Base-by-base conservation (phyloP, 2,888 invertebrate species). In the Physocephala rufipes region DNA sequence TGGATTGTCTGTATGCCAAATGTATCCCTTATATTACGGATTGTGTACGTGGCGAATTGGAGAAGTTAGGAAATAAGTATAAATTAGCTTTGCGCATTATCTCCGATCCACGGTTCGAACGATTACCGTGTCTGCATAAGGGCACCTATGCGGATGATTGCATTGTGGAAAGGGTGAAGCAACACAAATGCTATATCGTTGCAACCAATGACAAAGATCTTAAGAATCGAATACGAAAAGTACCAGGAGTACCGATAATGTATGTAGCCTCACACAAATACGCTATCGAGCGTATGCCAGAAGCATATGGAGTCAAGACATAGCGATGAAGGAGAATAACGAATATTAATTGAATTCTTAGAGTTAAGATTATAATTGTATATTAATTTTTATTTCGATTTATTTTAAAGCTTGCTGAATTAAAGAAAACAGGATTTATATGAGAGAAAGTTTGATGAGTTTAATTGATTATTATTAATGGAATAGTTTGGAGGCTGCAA, bases 141-240 rank as follows among this genome's bases (percentile, higher is more conserved):
- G 99, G 99, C 26, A 98, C 97, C 0, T 99, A 99, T 88, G 99
- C 99, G 74, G 99, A 99, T 87, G 99, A 99, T 86, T 99, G 99
- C 85, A 88, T 99, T 70, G 95, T 99, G 1, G 95, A 99, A 82
- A 89, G 99, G 80, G 94, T 99, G 1, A 96, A 93, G 3, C 96
- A 99, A 89, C 98, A 99, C 86, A 99, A 99, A 84, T 99, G 99
- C 88, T 99, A 98, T 85, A 99, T 99, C 81, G 98, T 99, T 45
- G 99, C 97, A 1, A 99, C 99, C 16, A 99, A 98, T 88, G 99
- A 99, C 86, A 97, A 95, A 86, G 99, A 99, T 85, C 88, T 99
- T 74, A 97, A 97, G 85, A 89, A 95, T 80, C 90, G 99, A 81
- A 95, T 99, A 76, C 88, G 99, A 71, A 99, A 99, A 88, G 95